phyloP scores from a whole-genome alignment of 2,797 vertebrate species.

The Liparis tanakae region DNA sequence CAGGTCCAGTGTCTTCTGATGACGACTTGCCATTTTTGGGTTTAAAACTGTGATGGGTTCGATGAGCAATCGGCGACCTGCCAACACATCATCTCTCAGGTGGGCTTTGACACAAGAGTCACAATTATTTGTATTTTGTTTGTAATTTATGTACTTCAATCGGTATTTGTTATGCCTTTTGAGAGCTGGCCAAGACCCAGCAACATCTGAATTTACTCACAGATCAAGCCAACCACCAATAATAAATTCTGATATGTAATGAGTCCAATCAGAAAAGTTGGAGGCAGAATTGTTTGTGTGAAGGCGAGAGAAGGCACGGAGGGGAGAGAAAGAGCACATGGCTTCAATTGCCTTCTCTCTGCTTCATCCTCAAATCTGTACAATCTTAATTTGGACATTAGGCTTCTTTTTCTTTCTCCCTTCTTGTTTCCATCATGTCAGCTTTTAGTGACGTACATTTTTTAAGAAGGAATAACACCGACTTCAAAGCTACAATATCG shows the following conservation, averaged over 20 bases:
- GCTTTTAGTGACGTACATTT: slow-evolving; percentile 64
- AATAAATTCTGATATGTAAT: slow-evolving; percentile 29
- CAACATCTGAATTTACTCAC: slow-evolving; percentile 30
- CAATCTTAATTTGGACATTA: slow-evolving; percentile 80
- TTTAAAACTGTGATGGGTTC: slow-evolving; percentile 25
- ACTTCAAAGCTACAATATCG: slow-evolving; percentile 62
- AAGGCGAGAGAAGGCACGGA: slow-evolving; percentile 31
- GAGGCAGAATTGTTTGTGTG: slow-evolving; percentile 26
- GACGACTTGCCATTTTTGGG: slow-evolving; percentile 10
- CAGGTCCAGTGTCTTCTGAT: slow-evolving; percentile 4
- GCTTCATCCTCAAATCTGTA: slow-evolving; percentile 75
- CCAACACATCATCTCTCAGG: slow-evolving; percentile 30
- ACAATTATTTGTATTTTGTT: slow-evolving; percentile 13
- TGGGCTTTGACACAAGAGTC: slow-evolving; percentile 26
- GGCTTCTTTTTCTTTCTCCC: slow-evolving; percentile 57
- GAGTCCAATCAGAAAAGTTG: slow-evolving; percentile 26
- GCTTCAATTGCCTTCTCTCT: slow-evolving; percentile 71
- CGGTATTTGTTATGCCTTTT: slow-evolving; percentile 17
- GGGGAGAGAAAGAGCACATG: slow-evolving; percentile 67
- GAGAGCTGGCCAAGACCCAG: slow-evolving; percentile 28
- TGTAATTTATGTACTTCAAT: slow-evolving; percentile 12
- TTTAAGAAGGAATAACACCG: slow-evolving; percentile 57
- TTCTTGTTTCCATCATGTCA: slow-evolving; percentile 75
- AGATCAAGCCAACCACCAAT: slow-evolving; percentile 38
- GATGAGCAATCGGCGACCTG: slow-evolving; percentile 21